These are phyloP conservation scores for Meiosimyza platycephala DNA, from an alignment of 2,888 invertebrate species.

Conservation along the genomic window DNA sequence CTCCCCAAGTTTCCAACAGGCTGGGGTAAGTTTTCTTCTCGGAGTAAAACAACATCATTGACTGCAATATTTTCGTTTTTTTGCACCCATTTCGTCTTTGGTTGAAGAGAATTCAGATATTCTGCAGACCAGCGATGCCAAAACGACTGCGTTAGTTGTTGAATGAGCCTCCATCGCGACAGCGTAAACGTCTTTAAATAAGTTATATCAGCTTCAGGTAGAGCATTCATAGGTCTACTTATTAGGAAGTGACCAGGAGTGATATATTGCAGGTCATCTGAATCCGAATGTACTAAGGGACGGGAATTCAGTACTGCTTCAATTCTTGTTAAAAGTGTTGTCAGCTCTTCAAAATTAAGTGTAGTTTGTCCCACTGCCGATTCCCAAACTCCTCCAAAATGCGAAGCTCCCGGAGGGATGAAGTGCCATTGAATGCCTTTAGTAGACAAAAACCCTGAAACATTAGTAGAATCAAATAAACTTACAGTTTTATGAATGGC, in stretches of 20 bases:
- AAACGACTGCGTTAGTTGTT: conserved; percentile 16
- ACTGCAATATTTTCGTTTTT: conserved; percentile 7
- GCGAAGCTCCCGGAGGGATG: conserved; percentile 23
- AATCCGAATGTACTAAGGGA: conserved; percentile 28
- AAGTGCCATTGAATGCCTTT: conserved; percentile 33
- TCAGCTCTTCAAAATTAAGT: conserved; percentile 21
- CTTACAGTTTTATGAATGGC: conserved; percentile 12
- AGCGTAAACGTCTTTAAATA: not conserved
- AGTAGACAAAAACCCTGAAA: conserved; percentile 29
- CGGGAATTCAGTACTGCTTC: conserved; percentile 26
- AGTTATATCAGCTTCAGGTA: conserved; percentile 17
- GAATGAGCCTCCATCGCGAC: not conserved
- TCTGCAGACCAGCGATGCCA: conserved; percentile 4
- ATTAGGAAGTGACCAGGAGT: conserved; percentile 28
- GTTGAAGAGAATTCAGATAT: conserved; percentile 12
- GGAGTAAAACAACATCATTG: too few species aligned
- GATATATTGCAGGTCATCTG: conserved; percentile 30
- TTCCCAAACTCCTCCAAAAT: conserved; percentile 8
- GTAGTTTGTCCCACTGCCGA: not conserved
- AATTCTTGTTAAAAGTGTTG: conserved; percentile 27
- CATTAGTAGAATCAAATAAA: conserved; percentile 20
- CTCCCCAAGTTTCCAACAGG: conserved; percentile 29
- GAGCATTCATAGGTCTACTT: conserved; percentile 15
- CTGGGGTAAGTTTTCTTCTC: not conserved
- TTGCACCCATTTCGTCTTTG: conserved; percentile 13